Percentiles rank a stretch among this genome's conserved stretches.
These are phyloP conservation scores for Caenorhabditis macrosperma DNA, from an alignment of 2,888 invertebrate genomes.

Conservation along the genomic window DNA sequence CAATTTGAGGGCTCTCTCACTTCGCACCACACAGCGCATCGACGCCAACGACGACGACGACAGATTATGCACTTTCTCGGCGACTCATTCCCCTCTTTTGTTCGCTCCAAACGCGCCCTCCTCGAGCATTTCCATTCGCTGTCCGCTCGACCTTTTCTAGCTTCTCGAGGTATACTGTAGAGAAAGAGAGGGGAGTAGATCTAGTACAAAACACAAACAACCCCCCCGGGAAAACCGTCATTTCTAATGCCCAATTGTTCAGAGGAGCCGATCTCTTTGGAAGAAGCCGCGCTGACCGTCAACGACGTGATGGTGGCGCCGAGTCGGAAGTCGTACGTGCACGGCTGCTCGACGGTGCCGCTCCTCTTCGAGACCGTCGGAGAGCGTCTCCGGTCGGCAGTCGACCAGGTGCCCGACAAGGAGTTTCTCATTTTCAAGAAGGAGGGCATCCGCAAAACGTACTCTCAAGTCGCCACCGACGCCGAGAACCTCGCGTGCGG, in stretches of 20 bases:
- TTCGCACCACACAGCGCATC: slow-evolving; percentile 8
- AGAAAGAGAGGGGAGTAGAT: not conserved
- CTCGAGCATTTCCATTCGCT: slow-evolving; percentile 22
- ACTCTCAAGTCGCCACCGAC: slow-evolving; percentile 75
- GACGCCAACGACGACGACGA: slow-evolving; percentile 16
- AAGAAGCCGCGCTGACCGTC: slow-evolving; percentile 68
- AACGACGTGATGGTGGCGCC: slow-evolving; percentile 65
- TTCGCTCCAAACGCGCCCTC: slow-evolving; percentile 32
- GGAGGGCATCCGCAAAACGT: slow-evolving; percentile 76
- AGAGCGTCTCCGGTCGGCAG: slow-evolving; percentile 75
- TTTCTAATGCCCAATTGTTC: slow-evolving; percentile 37
- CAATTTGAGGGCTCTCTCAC: slow-evolving; percentile 41
- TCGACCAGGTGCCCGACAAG: slow-evolving; percentile 76
- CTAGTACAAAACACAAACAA: slow-evolving; percentile 8
- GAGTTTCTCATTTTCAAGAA: slow-evolving; percentile 79
- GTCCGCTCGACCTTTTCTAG: slow-evolving; percentile 12
- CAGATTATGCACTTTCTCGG: slow-evolving; percentile 49
- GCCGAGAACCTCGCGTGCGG: slow-evolving; percentile 86
- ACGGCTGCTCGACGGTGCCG: slow-evolving; percentile 73
- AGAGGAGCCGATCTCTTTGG: slow-evolving; percentile 70
- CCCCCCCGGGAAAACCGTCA: too few species aligned
- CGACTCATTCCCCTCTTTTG: slow-evolving; percentile 34
- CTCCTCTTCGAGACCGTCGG: slow-evolving; percentile 78
- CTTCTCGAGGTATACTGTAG: slow-evolving; percentile 49
- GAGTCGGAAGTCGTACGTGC: slow-evolving; percentile 75